These are phyloP conservation scores for Hemithea aestivaria DNA, from an alignment of 2,888 invertebrate genomes.

Conservation along the genomic window DNA sequence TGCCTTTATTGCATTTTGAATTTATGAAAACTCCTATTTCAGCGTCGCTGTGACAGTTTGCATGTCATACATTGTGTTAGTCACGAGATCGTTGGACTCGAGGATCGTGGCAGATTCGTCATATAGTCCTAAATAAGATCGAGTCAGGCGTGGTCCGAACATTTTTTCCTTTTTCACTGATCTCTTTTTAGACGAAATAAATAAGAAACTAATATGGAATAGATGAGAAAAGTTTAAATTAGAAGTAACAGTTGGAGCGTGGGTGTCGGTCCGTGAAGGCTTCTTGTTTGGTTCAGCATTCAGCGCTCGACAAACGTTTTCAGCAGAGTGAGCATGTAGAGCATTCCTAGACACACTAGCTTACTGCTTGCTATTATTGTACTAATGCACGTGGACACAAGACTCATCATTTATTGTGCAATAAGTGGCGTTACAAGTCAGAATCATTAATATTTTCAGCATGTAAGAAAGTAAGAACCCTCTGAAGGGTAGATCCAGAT, in stretches of 20 bases:
- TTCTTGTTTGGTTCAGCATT: slow-evolving; percentile 34
- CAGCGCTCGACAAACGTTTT: slow-evolving; percentile 13
- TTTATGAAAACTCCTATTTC: slow-evolving; percentile 11
- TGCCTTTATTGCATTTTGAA: slow-evolving; percentile 13
- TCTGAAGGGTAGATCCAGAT: too few relatives aligned
- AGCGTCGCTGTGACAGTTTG: slow-evolving; percentile 1
- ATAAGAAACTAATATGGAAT: too few relatives aligned
- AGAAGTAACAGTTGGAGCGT: slow-evolving; percentile 28
- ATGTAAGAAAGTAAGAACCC: too few relatives aligned
- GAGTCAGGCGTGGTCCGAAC: background rate
- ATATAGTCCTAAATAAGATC: background rate
- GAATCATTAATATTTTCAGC: too few relatives aligned
- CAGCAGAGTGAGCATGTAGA: slow-evolving; percentile 1
- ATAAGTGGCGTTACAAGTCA: too few relatives aligned
- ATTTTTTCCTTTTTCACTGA: too few relatives aligned
- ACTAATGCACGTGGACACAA: too few relatives aligned
- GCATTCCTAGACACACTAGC: background rate
- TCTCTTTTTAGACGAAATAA: too few relatives aligned
- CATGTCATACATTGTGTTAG: slow-evolving; percentile 6
- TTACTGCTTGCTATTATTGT: too few relatives aligned
- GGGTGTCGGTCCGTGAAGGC: slow-evolving; percentile 49
- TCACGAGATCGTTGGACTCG: slow-evolving; percentile 8
- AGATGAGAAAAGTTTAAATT: slow-evolving; percentile 10
- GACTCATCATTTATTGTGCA: too few relatives aligned
- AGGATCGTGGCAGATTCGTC: background rate